Conservation (phyloP, 2,113 vertebrate genomes). For the Myocastor coypus region DNA sequence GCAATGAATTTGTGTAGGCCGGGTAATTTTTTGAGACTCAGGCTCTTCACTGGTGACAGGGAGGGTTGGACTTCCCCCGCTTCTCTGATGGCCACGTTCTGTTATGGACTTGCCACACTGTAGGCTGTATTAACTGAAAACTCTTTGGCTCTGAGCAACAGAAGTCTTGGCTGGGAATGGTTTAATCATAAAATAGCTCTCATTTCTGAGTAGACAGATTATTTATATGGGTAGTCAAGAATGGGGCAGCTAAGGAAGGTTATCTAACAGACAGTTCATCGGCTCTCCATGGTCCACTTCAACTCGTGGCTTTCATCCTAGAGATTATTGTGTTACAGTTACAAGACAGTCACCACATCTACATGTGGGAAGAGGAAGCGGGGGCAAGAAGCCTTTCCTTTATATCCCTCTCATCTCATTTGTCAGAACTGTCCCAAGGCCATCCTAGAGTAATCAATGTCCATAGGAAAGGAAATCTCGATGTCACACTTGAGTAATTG, state of each 20-base stretch:
- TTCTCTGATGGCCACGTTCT: not conserved
- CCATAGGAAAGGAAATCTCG: not conserved
- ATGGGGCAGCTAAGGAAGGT: not conserved
- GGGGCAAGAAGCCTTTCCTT: not conserved
- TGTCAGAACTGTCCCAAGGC: not conserved
- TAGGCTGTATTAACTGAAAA: not conserved
- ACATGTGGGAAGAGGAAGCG: not conserved
- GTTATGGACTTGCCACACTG: not conserved
- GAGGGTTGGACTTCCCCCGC: not conserved
- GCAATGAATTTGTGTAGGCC: not conserved
- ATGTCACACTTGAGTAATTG: not conserved
- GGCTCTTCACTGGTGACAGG: not conserved
- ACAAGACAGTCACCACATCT: not conserved
- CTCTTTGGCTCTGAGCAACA: not conserved
- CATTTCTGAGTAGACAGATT: not conserved
- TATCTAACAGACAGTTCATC: not conserved
- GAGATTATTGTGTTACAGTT: not conserved
- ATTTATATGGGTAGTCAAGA: not conserved
- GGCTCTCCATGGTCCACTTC: not conserved
- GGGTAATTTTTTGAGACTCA: not conserved
- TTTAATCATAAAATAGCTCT: not conserved
- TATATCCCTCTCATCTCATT: not conserved
- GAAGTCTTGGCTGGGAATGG: not conserved
- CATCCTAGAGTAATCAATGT: not conserved
- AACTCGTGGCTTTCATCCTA: not conserved